phyloP scores from a whole-genome alignment of 2,888 invertebrate species.

The Folsomia manolachei region DNA sequence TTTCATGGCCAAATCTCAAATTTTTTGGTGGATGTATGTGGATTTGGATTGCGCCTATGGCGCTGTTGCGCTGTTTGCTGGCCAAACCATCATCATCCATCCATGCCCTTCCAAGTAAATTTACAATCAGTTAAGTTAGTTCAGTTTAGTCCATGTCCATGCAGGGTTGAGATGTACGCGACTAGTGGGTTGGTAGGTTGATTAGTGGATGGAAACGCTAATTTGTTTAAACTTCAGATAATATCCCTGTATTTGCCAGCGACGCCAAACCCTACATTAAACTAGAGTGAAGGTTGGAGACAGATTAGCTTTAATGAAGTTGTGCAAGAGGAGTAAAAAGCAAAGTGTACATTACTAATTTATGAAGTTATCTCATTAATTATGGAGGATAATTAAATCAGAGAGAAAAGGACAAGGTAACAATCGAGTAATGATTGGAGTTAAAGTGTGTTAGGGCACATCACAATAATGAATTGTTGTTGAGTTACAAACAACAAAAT shows the following conservation, averaged over 20 bases:
- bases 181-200: background rate
- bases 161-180: background rate
- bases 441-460: too few relatives aligned
- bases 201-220: background rate
- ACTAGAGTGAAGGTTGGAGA: background rate
- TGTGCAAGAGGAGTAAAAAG: background rate
- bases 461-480: too few relatives aligned
- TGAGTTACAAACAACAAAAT: background rate
- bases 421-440: too few relatives aligned
- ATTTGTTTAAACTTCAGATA: background rate
- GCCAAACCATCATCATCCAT: background rate
- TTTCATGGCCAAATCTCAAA: conserved; percentile 7
- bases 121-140: background rate
- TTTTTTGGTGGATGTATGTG: background rate
- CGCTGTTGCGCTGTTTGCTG: too few relatives aligned
- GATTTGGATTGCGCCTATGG: too few relatives aligned
- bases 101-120: background rate
- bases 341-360: background rate
- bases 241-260: too few relatives aligned
- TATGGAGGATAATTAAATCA: background rate
- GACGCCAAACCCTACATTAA: background rate
- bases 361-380: background rate
- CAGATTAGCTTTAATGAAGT: background rate
- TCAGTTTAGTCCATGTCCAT: background rate
- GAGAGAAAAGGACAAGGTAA: background rate